Base-by-base conservation (phyloP, 1,140 invertebrate genomes). In the Geopemphigus sp. region DNA sequence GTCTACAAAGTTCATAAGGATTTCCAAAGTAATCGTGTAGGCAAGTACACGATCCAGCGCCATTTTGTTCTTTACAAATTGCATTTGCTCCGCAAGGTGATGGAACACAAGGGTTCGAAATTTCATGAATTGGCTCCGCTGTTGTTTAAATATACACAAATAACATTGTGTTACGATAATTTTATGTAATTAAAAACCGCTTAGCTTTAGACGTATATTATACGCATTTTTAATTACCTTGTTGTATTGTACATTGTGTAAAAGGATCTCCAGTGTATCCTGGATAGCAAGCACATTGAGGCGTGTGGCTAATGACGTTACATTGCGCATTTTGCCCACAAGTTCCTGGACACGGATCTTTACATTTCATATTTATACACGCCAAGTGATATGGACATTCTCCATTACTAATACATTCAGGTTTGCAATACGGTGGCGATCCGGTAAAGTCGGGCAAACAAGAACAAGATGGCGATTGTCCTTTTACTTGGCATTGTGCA, bases 401-500 rank as follows among this genome's bases (percentile, higher is more conserved):
- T 17, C 86, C 88, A 84, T 92, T 92, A 72, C 89, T 87, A 1
- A 91, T 85, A 84, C 91, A 93, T 83, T 92, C 90, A n/a, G 90
- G 89, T 81, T 88, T 86, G 86, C 91, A 93, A 84, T 90, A 88
- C 32, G 90, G 91, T n/a, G 91, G 91, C 84, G 92, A 90, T 74
- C 91, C 91, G 82, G 90, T 87, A 83, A 91, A 92, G 80, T 90
- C 85, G n/a, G 85, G 82, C 12, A 85, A 78, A 82, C 88, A 89
- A 5, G 84, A 83, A 83, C 88, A 89, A 19, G 92, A 91, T 19
- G 92, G 91, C 68, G 89, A 89, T 53, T 89, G 89, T 54, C 90
- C 89, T 14, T 91, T 86, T 45, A 90, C 89, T 81, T 90, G 89
- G 85, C 93, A 95, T 84, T 91, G 88, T 50, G 93, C 92, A 85